Base-by-base conservation (phyloP, 2,113 vertebrate species). In the Oncorhynchus gorbuscha region DNA sequence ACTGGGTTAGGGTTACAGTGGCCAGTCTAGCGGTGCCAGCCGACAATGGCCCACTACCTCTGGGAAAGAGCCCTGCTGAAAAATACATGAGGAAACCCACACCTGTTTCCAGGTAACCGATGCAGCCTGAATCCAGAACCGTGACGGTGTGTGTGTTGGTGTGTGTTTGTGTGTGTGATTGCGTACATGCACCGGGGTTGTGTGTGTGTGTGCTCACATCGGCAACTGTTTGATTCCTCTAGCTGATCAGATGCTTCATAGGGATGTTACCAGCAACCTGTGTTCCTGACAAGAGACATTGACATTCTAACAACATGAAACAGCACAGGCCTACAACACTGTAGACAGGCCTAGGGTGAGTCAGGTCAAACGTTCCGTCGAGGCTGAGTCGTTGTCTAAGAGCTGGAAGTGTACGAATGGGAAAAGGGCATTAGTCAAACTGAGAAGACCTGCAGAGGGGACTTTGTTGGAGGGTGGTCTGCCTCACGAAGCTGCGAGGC, bases 91-190 rank as follows among this genome's bases (percentile, higher is more conserved):
- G 84, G 92, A 93, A 94, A 93, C 87, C 81, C 76, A 94, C 84
- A 94, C 93, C 93, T 92, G 91, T 94, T 92, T 92, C 92, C 93
- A 94, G 92, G 93, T 93, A 93, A 93, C 92, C 88, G 66, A 89
- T 91, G 86, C 85, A 88, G 85, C 16, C 16, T 55, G 82, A 80
- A 80, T 87, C 83, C 83, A 86, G 80, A 86, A 85, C 74, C 82
- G 70, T 89, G 89, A 89, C 86, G 72, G 78, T 72, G 70, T 61
- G 74, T 58, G 51, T 45, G 35, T 35, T 86, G 72, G 78, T 74
- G 70, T 61, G 74, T 24, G 51, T 59, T 73, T 51, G 32, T 81
- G 39, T 76, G 48, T 76, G 26, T 69, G 28, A 35, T 66, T 76
- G 82, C 68, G 75, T 74, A 67, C 65, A 49, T 65, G 51, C 32